Conservation (phyloP, 2,888 invertebrate species). For the Chironomus riparius region DNA sequence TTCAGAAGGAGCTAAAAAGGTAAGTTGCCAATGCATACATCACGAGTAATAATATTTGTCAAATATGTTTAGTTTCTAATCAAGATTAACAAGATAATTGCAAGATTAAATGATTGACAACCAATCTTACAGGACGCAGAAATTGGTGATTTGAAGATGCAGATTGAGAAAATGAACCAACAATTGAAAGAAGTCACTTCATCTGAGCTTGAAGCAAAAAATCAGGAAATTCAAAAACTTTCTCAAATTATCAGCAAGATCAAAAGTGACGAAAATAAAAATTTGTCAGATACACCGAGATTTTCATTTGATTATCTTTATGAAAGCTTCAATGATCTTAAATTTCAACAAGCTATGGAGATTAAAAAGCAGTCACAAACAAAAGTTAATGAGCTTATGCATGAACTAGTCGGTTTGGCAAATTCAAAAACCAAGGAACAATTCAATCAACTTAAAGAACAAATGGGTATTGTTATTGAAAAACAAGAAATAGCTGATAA, state of each 20-base stretch:
- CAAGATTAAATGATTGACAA: neutral
- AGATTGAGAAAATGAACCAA: constrained; percentile 30
- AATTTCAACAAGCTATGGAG: constrained; percentile 17
- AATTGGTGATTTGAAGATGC: neutral
- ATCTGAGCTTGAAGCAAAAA: constrained; percentile 49
- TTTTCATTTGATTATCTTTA: neutral
- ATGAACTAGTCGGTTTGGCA: neutral
- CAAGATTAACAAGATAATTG: neutral
- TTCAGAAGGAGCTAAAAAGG: neutral
- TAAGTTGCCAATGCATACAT: too few relatives aligned
- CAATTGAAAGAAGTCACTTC: constrained; percentile 31
- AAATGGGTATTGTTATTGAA: constrained; percentile 7
- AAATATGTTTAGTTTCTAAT: neutral
- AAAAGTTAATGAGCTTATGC: constrained; percentile 6
- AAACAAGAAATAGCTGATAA: constrained; percentile 9
- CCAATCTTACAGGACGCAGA: neutral
- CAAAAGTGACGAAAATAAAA: too few relatives aligned
- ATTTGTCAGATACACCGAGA: neutral
- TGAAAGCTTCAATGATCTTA: constrained; percentile 16
- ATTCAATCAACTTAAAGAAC: neutral
- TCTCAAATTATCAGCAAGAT: constrained; percentile 31
- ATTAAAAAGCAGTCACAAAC: neutral
- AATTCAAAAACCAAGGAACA: neutral
- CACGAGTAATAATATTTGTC: too few relatives aligned
- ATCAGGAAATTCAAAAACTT: constrained; percentile 48